Evolutionary conservation across 2,113 vertebrate species (phyloP), one percentile per base, ranked within the genome.

Genomic region (Scophthalmus maximus): DNA sequence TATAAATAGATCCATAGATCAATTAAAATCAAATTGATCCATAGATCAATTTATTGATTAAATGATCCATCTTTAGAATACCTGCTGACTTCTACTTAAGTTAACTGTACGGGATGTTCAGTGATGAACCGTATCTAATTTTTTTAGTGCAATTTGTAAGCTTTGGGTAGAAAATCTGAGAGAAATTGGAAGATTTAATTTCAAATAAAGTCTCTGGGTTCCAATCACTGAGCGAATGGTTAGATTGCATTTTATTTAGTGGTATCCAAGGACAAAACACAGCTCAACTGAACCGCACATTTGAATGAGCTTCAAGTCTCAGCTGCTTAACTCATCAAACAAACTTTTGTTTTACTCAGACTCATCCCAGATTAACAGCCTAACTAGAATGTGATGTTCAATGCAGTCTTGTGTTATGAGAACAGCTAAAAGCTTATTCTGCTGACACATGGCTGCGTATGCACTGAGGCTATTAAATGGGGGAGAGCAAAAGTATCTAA

Each of bases 361-460:
- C 1, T 50, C 20, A 20, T 53, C 26, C 22, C 17, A 29, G 18
- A 38, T 14, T 22, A n/a, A 32, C 44, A n/a, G 46, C n/a, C 30
- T 15, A 32, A 10, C 23, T 20, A 9, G 11, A 52, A 30, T 52
- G 46, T 27, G 3, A 8, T 46, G 47, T 10, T 42, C 14, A 56
- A 15, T 32, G 42, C 52, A 49, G n/a, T 18, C 52, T 49, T 9
- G 10, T 58, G 60, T 64, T 73, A 50, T 4, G n/a, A 42, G 22
- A 50, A 51, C 47, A 30, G 36, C 68, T 52, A 56, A 73, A 68
- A 62, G 71, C 57, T 3, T 12, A 29, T 83, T 85, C 52, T 81
- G 84, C 86, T 84, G 87, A 90, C 82, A 77, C 77, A 66, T 1
- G 44, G 36, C 70, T 62, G 68, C 66, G 30, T 46, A 60, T 78